Evolutionary conservation across 1,140 invertebrate species (phyloP).

Genomic region (Plodia interpunctella): DNA sequence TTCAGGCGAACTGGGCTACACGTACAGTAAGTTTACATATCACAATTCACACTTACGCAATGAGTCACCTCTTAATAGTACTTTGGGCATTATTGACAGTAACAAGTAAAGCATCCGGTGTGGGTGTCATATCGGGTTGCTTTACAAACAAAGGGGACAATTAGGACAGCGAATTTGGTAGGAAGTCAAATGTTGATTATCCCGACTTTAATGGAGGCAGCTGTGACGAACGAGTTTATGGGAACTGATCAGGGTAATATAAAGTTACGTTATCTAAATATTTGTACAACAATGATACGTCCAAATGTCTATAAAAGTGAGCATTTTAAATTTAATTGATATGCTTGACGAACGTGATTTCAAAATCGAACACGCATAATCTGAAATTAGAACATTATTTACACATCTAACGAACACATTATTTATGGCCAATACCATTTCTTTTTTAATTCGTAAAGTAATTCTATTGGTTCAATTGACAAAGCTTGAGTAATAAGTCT

Average conservation of each 20-base stretch:
- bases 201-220: constrained; percentile 1
- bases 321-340: too few species aligned
- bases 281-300: not conserved
- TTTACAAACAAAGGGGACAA: constrained; percentile 1
- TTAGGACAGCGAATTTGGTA: not conserved
- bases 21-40: too few species aligned
- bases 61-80: not conserved
- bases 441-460: too few species aligned
- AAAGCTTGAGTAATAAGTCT: too few species aligned
- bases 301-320: too few species aligned
- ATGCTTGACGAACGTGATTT: too few species aligned
- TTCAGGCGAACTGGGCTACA: not conserved
- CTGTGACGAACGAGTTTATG: not conserved
- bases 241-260: not conserved
- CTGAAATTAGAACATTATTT: too few species aligned
- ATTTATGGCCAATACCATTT: too few species aligned
- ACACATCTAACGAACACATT: too few species aligned
- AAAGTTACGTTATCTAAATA: not conserved
- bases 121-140: constrained; percentile 1
- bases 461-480: too few species aligned
- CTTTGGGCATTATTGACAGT: constrained; percentile 5
- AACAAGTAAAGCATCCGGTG: constrained; percentile 5
- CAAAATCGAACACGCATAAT: too few species aligned
- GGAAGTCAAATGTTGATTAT: constrained; percentile 4
- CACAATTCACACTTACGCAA: not conserved